These are phyloP conservation scores for Cinclus mexicanus DNA, from an alignment of 2,113 vertebrate genomes.

Conservation along the genomic window DNA sequence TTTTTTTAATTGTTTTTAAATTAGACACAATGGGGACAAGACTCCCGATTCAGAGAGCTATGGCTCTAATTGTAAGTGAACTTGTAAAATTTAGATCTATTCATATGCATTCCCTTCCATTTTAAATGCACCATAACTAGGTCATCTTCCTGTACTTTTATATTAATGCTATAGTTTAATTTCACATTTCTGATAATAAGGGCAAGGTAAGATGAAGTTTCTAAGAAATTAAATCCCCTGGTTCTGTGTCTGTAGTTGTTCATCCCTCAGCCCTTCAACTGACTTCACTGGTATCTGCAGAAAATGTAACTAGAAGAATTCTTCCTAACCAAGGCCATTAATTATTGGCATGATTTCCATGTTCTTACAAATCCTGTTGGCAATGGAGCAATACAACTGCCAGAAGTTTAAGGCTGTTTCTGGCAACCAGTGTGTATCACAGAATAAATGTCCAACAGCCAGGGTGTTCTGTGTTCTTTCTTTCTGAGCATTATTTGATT, in stretches of 20 bases:
- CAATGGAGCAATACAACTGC: neutral
- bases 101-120: neutral
- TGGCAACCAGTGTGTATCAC: slow-evolving; percentile 26
- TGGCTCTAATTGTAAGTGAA: neutral
- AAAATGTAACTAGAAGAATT: neutral
- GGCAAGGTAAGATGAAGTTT: neutral
- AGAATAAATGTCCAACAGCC: neutral
- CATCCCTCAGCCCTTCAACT: neutral
- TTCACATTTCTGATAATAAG: neutral
- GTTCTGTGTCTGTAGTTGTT: neutral
- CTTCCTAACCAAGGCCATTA: neutral
- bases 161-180: neutral
- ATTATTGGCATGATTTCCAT: neutral
- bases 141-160: neutral
- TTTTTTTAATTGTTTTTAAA: neutral
- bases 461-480: slow-evolving; percentile 57
- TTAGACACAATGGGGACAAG: neutral
- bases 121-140: neutral
- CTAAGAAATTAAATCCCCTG: neutral
- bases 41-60: neutral
- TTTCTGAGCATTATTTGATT: neutral
- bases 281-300: neutral
- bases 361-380: slow-evolving; percentile 37
- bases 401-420: neutral
- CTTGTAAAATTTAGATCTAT: neutral